Evolutionary conservation across 2,113 vertebrate species (phyloP), one percentile per base, ranked within the genome.

Genomic region (Cyprinus carpio): DNA sequence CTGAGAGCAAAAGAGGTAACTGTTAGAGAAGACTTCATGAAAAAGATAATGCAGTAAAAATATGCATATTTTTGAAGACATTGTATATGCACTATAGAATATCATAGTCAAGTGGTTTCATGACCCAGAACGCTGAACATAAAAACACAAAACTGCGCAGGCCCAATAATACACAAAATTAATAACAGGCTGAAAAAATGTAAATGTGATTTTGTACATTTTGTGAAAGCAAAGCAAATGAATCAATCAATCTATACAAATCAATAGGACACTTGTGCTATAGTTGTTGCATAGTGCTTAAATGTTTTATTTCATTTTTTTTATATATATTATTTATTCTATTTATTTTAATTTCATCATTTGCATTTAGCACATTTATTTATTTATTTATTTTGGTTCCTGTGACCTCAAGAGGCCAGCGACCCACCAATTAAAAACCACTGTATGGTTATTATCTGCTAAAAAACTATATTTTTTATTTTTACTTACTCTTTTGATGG

Each of bases 401-500:
- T 40, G 37, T 40, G 37, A 60, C 56, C 56, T n/a, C 8, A 60
- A 60, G 20, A 60, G 23, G 56, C 23, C 58, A 60, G 8, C 23
- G 23, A n/a, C 23, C 58, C n/a, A 27, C n/a, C 60, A 62, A 62
- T 2, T 62, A n/a, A 62, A n/a, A 62, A 62, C n/a, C 60, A 62
- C n/a, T 62, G 11, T 62, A 69, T 20, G 65, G 31, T 20, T 34
- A 20, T 69, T 29, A 72, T 72, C 34, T 43, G 20, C 37, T 43
- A 25, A 43, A 11, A 40, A 40, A 40, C 37, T 37, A 4, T 37
- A 3, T 37, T 4, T 37, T 37, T 43, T 43, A 13, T 49, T 51
- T 75, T 12, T 27, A 89, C 89, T 90, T 83, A 90, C 89, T 86
- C 29, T 81, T 86, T 83, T 82, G 46, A 79, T 64, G 84, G 46